These are phyloP conservation scores for Podiceps cristatus DNA, from an alignment of 2,113 vertebrate genomes.

Conservation along the genomic window DNA sequence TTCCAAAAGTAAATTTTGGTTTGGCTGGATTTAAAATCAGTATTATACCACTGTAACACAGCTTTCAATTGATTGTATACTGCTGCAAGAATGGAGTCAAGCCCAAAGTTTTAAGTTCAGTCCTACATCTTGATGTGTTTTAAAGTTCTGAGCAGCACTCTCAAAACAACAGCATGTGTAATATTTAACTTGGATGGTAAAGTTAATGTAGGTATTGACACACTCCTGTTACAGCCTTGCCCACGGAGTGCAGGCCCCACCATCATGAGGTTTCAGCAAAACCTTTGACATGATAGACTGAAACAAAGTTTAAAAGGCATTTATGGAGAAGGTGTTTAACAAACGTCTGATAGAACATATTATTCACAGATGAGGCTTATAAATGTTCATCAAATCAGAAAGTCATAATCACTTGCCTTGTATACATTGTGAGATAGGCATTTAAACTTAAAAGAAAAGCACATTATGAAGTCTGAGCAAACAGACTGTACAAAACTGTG, in stretches of 20 bases:
- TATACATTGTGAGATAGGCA: not conserved
- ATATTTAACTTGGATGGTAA: not conserved
- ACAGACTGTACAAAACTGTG: not conserved
- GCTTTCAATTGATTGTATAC: not conserved
- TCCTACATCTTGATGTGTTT: not conserved
- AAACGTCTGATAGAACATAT: not conserved
- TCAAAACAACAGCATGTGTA: not conserved
- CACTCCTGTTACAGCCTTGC: not conserved
- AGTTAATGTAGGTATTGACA: not conserved
- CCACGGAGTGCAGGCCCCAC: not conserved
- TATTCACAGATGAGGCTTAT: not conserved
- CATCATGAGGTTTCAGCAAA: not conserved
- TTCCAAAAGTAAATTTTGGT: not conserved
- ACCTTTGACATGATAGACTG: not conserved
- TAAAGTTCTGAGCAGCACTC: not conserved
- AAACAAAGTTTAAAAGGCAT: not conserved
- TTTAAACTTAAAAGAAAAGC: not conserved
- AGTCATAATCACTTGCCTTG: not conserved
- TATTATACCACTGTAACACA: not conserved
- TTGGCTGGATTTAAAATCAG: not conserved
- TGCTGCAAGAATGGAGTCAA: not conserved
- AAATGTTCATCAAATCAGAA: not conserved
- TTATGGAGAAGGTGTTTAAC: not conserved
- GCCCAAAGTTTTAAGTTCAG: not conserved
- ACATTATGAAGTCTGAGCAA: too few species aligned